Evolutionary conservation across 2,113 vertebrate genomes (phyloP).

Genomic region (Alligator sinensis): DNA sequence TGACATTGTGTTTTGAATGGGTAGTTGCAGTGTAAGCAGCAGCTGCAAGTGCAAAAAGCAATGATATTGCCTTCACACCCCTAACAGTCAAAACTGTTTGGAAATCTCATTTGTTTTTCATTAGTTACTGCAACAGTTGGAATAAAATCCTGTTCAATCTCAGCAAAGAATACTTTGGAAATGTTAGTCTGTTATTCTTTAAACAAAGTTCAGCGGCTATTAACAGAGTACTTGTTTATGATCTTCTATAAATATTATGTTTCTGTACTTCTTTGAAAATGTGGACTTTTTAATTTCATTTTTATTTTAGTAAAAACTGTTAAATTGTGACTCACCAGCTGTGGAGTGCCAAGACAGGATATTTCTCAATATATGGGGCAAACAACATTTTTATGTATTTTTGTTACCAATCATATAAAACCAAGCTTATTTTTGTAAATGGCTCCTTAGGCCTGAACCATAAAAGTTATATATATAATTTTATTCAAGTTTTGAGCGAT

Average conservation of each 20-base stretch:
- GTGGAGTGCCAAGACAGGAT: conserved; percentile 62
- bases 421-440: conserved; percentile 63
- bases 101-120: conserved; percentile 76
- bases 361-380: conserved; percentile 60
- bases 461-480: conserved; percentile 61
- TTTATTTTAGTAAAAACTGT: conserved; percentile 78
- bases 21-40: conserved; percentile 64
- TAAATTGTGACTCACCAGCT: conserved; percentile 67
- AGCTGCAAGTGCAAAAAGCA: conserved; percentile 67
- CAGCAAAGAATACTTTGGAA: conserved; percentile 75
- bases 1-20: conserved; percentile 51
- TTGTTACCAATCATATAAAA: conserved; percentile 67
- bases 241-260: conserved; percentile 70
- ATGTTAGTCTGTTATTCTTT: conserved; percentile 79
- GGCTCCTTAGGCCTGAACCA: conserved; percentile 40
- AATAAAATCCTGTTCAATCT: conserved; percentile 77
- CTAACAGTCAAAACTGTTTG: conserved; percentile 74
- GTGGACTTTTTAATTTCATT: conserved; percentile 74
- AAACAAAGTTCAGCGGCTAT: conserved; percentile 66
- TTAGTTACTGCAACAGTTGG: conserved; percentile 74
- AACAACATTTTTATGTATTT: conserved; percentile 66
- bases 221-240: conserved; percentile 72
- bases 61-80: conserved; percentile 67
- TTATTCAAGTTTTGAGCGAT: conserved; percentile 53
- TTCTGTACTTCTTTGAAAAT: conserved; percentile 68